These are phyloP conservation scores for Rhizoglyphus robini DNA, from an alignment of 1,140 invertebrate species.

Conservation along the genomic window DNA sequence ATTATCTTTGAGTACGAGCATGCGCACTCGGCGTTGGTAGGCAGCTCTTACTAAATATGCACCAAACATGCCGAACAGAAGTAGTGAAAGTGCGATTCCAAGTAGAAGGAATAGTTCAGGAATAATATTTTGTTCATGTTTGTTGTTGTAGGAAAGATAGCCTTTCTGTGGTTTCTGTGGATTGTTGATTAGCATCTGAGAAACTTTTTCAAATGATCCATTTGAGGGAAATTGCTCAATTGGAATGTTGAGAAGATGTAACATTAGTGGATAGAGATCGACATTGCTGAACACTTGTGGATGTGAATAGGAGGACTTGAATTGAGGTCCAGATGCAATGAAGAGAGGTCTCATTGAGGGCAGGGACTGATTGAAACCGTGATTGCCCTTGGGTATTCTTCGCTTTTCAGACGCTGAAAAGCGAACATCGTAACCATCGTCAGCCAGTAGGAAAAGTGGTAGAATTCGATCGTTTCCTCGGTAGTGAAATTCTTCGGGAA, in stretches of 20 bases:
- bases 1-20: no score
- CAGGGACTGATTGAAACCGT: slow-evolving; percentile 34
- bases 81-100: no score
- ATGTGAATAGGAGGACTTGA: slow-evolving; percentile 28
- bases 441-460: slow-evolving; percentile 15
- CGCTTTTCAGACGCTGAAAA: no score
- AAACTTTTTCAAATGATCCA: slow-evolving; percentile 9
- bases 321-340: slow-evolving; percentile 35
- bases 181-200: background rate
- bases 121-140: no score
- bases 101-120: no score
- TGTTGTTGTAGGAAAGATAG: no score
- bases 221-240: slow-evolving; percentile 17
- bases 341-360: slow-evolving; percentile 36
- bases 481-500: slow-evolving; percentile 33
- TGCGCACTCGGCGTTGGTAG: no score
- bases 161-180: no score
- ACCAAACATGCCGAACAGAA: no score
- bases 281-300: slow-evolving; percentile 27
- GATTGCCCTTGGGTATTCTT: slow-evolving; percentile 23
- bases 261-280: slow-evolving; percentile 34
- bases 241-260: slow-evolving; percentile 29
- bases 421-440: slow-evolving; percentile 23
- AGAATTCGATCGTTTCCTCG: slow-evolving; percentile 25
- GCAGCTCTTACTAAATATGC: no score